Base-by-base conservation (phyloP, 2,797 vertebrate species). In the Bradypodion ventrale region DNA sequence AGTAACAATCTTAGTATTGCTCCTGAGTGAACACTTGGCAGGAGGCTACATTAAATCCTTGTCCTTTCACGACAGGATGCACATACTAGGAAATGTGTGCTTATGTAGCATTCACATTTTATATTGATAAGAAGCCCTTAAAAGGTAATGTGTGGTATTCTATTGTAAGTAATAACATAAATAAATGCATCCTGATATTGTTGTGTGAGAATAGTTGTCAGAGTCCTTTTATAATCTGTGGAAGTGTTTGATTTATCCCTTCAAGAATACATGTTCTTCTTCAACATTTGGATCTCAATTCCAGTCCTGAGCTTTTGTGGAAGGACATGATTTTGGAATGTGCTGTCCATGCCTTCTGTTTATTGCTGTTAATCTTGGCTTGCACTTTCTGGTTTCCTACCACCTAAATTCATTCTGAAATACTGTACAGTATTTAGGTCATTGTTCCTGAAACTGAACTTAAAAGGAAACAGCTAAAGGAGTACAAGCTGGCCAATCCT, bases 401-500 rank as follows among this genome's bases (percentile, higher is more conserved):
- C 87, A 62, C 87, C 74, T 75, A 73, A 76, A 76, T 84, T 35
- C 81, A 65, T 56, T 88, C 83, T 86, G 76, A 92, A 89, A 75
- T 83, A n/a, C n/a, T n/a, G n/a, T n/a, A n/a, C n/a, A n/a, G n/a
- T n/a, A 80, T 63, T 83, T 73, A 42, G 82, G 77, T 75, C 77
- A 81, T 87, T 85, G 66, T 87, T 80, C 85, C 88, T 91, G 83
- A 90, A 66, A 79, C 60, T 77, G 88, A 89, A 66, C 79, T 63
- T 46, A 79, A 85, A 82, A 72, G 87, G 89, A 93, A 94, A 85
- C 52, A 27, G 78, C 72, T 80, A 83, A 82, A 88, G 85, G 69
- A 82, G 84, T 86, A 73, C 80, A 65, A 84, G 72, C 62, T 75
- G 42, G n/a, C 19, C 42, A 82, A 66, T 79, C 69, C 84, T 93